Base-by-base conservation (phyloP, 2,888 invertebrate genomes). In the Chaetogeoica ovagalla region DNA sequence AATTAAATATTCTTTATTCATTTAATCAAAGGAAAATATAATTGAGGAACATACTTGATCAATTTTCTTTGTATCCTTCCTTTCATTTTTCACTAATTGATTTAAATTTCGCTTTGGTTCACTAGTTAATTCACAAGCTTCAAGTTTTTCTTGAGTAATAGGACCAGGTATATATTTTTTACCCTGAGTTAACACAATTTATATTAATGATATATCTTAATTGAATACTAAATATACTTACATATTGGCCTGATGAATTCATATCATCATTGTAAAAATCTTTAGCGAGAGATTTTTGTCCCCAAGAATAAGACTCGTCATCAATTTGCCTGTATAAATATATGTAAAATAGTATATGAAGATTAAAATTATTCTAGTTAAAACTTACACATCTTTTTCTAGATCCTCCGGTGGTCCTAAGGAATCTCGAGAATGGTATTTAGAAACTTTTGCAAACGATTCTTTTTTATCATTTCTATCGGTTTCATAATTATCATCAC, bases 91-190 rank as follows among this genome's bases (percentile, higher is more conserved):
- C 0, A 82, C 81, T 21, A 83, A 76, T 19, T 81, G 89, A 6
- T 88, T 89, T 81, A 89, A 85, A 83, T 82, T 82, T 8, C 82
- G 65, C 39, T 82, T 82, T 2, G 82, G 81, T 57, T 82, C 82
- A 13, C 71, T 86, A 82, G 87, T 87, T 84, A 84, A 82, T 81
- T 90, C 90, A 62, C 89, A 89, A 0, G 90, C 89, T 84, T 89
- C 90, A 23, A 90, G 86, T 83, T 89, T 89, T 81, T 90, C 90
- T 82, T 89, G 88, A 0, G 90, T 90, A 15, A 90, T 89, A 1
- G 90, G 90, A 23, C 89, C 89, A 0, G 90, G 89, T n/a, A 89
- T 88, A 82, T 87, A 87, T 75, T 89, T 82, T 55, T 77, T 77
- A 62, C 63, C 23, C 79, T 79, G 55, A 23, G 30, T 17, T n/a